A percentile compares a stretch with the other conserved stretches of the same genome.
These are phyloP conservation scores for Hippopotamyrus pictus DNA, from an alignment of 2,797 vertebrate genomes.

Conservation along the genomic window DNA sequence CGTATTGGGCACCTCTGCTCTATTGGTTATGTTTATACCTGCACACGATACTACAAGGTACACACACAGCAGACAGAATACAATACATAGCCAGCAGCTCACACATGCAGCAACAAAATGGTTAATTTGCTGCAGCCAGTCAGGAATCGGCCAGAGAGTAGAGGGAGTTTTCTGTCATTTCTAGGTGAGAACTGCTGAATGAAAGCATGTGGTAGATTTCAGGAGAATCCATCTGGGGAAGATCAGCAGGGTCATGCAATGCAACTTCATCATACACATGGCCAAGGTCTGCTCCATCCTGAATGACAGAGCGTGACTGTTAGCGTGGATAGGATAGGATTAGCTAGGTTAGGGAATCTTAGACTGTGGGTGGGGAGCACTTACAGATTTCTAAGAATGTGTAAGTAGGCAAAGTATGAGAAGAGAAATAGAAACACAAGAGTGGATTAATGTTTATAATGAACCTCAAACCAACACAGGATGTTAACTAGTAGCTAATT, in stretches of 20 bases:
- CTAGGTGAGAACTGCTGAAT: neutral
- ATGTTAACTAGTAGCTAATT: neutral
- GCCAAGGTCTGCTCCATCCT: neutral
- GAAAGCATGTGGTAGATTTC: neutral
- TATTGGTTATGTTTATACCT: too few relatives aligned
- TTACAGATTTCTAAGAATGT: neutral
- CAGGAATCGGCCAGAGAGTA: neutral
- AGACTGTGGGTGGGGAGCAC: neutral
- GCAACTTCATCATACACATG: neutral
- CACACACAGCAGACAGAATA: too few relatives aligned
- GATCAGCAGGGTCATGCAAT: neutral
- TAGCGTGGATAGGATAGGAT: neutral
- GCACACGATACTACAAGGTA: too few relatives aligned
- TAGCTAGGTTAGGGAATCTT: neutral
- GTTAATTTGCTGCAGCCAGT: too few relatives aligned
- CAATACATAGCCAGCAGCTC: too few relatives aligned
- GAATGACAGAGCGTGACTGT: neutral
- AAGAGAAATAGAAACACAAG: neutral
- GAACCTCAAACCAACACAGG: neutral
- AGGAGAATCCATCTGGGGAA: neutral
- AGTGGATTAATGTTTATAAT: neutral
- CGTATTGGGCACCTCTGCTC: too few relatives aligned
- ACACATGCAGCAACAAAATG: too few relatives aligned
- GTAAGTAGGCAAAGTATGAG: neutral
- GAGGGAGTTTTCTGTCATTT: neutral